These are phyloP conservation scores for Ptilonorhynchus violaceus DNA, from an alignment of 2,113 vertebrate species.

Conservation along the genomic window DNA sequence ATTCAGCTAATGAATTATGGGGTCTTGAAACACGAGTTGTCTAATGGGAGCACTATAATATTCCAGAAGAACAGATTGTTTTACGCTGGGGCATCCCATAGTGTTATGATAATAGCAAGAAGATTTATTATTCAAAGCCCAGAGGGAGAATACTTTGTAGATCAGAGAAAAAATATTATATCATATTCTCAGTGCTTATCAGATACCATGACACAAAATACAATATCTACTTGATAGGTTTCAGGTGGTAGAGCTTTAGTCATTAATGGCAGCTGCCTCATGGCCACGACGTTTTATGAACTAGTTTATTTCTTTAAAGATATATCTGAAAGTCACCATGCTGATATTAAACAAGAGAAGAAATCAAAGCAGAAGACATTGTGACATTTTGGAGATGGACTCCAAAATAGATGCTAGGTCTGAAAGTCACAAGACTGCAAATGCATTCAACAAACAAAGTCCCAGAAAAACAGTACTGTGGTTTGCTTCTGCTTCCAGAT, in stretches of 20 bases:
- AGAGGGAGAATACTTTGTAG: background rate
- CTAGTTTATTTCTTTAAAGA: background rate
- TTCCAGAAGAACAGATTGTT: background rate
- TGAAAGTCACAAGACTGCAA: constrained; percentile 5
- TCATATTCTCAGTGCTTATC: background rate
- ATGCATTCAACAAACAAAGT: background rate
- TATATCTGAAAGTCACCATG: background rate
- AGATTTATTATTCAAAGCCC: constrained; percentile 19
- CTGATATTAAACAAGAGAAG: background rate
- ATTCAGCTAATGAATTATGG: constrained; percentile 31
- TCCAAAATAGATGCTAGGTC: constrained; percentile 9
- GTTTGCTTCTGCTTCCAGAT: background rate
- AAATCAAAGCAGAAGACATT: constrained; percentile 18
- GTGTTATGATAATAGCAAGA: background rate
- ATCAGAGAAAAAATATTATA: background rate
- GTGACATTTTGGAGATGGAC: background rate
- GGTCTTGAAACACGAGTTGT: constrained; percentile 15
- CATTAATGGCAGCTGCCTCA: background rate
- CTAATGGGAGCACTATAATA: background rate
- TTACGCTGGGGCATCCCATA: background rate
- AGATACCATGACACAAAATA: background rate
- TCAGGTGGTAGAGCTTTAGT: background rate
- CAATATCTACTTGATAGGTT: background rate
- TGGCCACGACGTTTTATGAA: background rate
- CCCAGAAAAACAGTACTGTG: background rate